Percentiles rank a stretch among this genome's conserved stretches.
Evolutionary conservation across 2,113 vertebrate species (phyloP).

Genomic region (Tetraodon nigroviridis): DNA sequence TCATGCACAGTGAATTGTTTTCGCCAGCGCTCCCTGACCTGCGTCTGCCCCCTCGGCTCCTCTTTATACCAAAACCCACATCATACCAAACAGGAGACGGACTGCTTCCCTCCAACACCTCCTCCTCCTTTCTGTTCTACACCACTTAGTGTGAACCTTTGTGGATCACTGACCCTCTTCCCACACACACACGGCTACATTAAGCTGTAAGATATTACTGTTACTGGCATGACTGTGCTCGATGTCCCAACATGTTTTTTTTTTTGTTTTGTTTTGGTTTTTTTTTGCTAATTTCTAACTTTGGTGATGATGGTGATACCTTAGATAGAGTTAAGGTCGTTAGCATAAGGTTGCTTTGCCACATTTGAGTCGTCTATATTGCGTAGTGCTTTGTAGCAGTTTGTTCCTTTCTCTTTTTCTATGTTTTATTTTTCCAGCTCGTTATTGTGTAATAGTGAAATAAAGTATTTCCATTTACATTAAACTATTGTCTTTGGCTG

Average conservation of each 20-base stretch:
- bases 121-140: slow-evolving; percentile 43
- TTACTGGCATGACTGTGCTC: slow-evolving; percentile 79
- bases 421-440: slow-evolving; percentile 84
- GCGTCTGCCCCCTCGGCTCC: slow-evolving; percentile 49
- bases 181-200: slow-evolving; percentile 62
- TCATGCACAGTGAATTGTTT: slow-evolving; percentile 16
- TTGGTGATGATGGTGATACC: slow-evolving; percentile 50
- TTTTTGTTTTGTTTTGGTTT: too few species aligned
- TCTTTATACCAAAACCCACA: slow-evolving; percentile 77
- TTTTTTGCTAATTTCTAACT: slow-evolving; percentile 72
- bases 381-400: slow-evolving; percentile 85
- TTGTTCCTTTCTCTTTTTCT: slow-evolving; percentile 78
- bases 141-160: slow-evolving; percentile 46
- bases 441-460: slow-evolving; percentile 97
- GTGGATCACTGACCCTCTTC: slow-evolving; percentile 41
- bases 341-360: slow-evolving; percentile 70
- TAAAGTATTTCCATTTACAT: slow-evolving; percentile 95
- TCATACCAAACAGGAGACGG: slow-evolving; percentile 68
- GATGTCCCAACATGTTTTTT: slow-evolving; percentile 72
- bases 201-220: slow-evolving; percentile 73
- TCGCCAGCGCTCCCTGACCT: slow-evolving; percentile 38
- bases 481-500: slow-evolving; percentile 24
- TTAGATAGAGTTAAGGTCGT: slow-evolving; percentile 64
- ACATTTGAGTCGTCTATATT: slow-evolving; percentile 80
- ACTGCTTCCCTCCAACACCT: slow-evolving; percentile 46